Conservation (phyloP, 2,888 invertebrate species). For the Amiota communis region DNA sequence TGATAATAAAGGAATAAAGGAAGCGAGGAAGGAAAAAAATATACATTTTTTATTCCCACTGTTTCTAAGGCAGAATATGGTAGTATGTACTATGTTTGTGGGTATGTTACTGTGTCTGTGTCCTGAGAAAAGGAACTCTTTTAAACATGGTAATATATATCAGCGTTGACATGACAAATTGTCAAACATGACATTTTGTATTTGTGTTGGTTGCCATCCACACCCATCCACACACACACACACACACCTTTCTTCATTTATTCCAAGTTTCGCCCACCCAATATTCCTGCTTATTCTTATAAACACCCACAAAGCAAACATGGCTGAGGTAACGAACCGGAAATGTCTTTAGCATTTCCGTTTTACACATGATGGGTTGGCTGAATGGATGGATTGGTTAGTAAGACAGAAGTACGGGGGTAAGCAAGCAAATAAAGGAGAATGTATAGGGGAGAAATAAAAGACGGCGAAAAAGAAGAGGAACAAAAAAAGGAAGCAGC, state of each 20-base stretch:
- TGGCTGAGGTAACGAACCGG: constrained; percentile 64
- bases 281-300: not conserved
- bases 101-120: too few species aligned
- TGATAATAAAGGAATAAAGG: not conserved
- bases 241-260: not conserved
- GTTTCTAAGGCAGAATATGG: too few species aligned
- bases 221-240: not conserved
- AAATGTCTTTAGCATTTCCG: constrained; percentile 65
- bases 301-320: not conserved
- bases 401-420: too few species aligned
- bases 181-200: constrained; percentile 24
- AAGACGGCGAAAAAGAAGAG: not conserved
- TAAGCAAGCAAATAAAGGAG: too few species aligned
- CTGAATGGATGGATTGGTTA: not conserved
- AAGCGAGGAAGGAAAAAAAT: too few species aligned
- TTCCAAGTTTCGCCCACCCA: not conserved
- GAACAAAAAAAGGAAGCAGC: constrained; percentile 39
- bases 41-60: too few species aligned
- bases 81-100: too few species aligned
- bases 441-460: too few species aligned
- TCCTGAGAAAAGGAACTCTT: not conserved
- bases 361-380: constrained; percentile 29
- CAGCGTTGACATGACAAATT: constrained; percentile 34
- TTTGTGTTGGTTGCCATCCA: constrained; percentile 34
- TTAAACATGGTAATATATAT: constrained; percentile 6